Percentiles rank a stretch among this genome's conserved stretches.
Evolutionary conservation across 2,797 vertebrate genomes (phyloP).

Genomic region (Martes flavigula): DNA sequence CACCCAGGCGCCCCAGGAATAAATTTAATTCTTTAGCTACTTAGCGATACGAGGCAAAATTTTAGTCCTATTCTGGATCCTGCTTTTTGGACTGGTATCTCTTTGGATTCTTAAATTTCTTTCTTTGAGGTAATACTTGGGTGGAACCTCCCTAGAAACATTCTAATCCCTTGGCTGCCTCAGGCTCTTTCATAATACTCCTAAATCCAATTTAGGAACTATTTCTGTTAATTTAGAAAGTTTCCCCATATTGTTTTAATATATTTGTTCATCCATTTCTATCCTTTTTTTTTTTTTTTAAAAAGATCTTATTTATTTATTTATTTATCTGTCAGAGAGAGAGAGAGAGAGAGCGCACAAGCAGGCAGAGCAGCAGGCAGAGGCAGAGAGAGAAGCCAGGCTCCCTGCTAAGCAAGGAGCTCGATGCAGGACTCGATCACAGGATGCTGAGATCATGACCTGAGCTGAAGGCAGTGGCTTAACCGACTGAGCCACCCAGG

Average conservation of each 20-base stretch:
- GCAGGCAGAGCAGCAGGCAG: too few relatives aligned
- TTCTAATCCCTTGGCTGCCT: neutral
- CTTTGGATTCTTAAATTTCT: neutral
- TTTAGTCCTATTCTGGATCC: neutral
- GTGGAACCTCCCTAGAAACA: neutral
- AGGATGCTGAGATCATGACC: too few relatives aligned
- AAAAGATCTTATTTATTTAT: too few relatives aligned
- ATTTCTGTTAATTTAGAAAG: neutral
- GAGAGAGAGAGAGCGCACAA: too few relatives aligned
- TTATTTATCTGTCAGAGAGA: too few relatives aligned
- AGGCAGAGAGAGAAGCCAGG: too few relatives aligned
- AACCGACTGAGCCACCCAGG: too few relatives aligned
- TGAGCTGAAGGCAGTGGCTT: too few relatives aligned
- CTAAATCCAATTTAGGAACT: neutral
- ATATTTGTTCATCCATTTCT: neutral
- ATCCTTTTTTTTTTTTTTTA: neutral
- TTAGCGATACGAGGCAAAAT: neutral
- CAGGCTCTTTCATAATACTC: neutral
- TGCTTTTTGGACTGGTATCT: neutral
- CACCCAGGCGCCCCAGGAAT: neutral
- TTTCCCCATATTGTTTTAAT: neutral
- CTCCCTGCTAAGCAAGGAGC: too few relatives aligned
- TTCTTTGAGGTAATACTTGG: neutral
- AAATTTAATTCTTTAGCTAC: neutral
- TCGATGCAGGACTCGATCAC: too few relatives aligned